These are phyloP conservation scores for Haliclystus octoradiatus DNA, from an alignment of 30 jellyfish, hydroid and myxozoan genomes.

Conservation along the genomic window DNA sequence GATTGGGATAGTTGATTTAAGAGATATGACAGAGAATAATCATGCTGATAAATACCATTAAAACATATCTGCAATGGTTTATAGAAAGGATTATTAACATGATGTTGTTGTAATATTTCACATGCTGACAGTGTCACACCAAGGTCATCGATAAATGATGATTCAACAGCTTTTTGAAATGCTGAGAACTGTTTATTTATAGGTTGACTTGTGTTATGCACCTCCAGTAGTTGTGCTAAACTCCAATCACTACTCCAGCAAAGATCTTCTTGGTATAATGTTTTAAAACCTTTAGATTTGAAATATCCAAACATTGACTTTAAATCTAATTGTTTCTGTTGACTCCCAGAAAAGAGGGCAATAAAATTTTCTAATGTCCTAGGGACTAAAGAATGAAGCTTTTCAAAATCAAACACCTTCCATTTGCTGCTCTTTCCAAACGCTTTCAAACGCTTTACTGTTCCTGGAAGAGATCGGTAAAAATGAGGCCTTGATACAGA, in stretches of 20 bases:
- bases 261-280: constrained; percentile 66
- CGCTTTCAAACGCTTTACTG: constrained; percentile 23
- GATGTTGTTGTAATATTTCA: constrained; percentile 21
- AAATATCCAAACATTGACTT: constrained; percentile 9
- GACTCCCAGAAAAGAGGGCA: constrained; percentile 53
- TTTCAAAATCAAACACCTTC: constrained; percentile 49
- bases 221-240: constrained; percentile 32
- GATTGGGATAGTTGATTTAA: constrained; percentile 1
- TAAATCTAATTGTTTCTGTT: constrained; percentile 17
- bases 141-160: constrained; percentile 21
- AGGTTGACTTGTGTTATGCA: background rate
- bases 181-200: constrained; percentile 10
- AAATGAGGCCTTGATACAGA: constrained; percentile 71
- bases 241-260: constrained; percentile 78
- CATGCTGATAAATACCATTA: constrained; percentile 35
- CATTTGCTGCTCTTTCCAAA: background rate
- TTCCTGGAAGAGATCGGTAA: constrained; percentile 44
- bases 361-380: constrained; percentile 49
- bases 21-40: constrained; percentile 18
- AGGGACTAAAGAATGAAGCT: constrained; percentile 40
- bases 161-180: constrained; percentile 15
- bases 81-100: constrained; percentile 40
- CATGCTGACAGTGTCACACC: constrained; percentile 45
- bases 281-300: constrained; percentile 22
- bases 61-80: constrained; percentile 30